Evolutionary conservation across 2,888 invertebrate genomes (phyloP), one percentile per base, ranked within the genome.

Genomic region (Crocallis elinguaria): DNA sequence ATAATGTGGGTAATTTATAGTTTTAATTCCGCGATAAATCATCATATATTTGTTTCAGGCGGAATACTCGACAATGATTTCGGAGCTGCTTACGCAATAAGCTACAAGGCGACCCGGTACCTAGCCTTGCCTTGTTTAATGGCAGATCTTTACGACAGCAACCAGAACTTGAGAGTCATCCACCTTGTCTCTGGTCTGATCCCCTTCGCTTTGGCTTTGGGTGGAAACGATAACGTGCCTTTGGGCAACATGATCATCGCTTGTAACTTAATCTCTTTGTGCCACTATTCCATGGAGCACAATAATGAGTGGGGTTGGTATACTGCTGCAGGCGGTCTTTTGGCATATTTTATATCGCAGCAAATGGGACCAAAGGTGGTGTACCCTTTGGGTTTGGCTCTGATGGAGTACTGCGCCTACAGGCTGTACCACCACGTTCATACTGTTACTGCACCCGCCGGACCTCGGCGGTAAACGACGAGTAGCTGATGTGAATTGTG

Each of bases 351-450:
- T 17, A 21, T 77, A 4, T 57, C 73, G 0, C 73, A 77, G 0
- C 67, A 74, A 21, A 53, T 71, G 29, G 67, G 65, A 0, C 57
- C 63, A 0, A 82, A 77, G 43, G 50, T 86, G 0, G n/a, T 82
- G 14, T 88, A 84, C 46, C 88, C 88, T 0, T 33, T 89, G 3
- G 69, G 77, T 0, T 54, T 89, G 44, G 80, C 84, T 0, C 19
- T 85, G 5, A 78, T 86, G 76, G 83, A 86, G 27, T 87, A 83
- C 27, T 88, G 80, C 49, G 82, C 86, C 0, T 82, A 78, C 56
- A 78, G 77, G 41, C n/a, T 87, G 21, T 82, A 70, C 43, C 66
- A 73, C 46, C 16, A 21, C 9, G 12, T 49, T n/a, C 46, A 53
- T 32, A 37, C 29, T 5, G 7, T 12, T 33, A 9, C 38, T n/a